phyloP scores from a whole-genome alignment of 1,140 invertebrate genomes.

The Brachystomella parvula region DNA sequence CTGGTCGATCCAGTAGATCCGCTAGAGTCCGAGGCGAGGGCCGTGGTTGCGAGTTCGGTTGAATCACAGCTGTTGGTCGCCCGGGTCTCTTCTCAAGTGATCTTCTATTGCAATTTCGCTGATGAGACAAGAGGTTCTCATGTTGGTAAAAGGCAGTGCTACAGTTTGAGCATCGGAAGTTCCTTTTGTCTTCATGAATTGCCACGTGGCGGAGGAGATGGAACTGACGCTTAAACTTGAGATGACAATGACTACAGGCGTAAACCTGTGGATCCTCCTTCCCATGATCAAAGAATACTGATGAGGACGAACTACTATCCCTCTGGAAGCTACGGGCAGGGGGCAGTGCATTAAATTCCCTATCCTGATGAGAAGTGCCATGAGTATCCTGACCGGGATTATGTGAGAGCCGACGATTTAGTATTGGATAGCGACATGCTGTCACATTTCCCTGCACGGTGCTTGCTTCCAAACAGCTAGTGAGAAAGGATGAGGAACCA shows the following conservation, averaged over 20 bases:
- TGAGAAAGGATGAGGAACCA: background rate
- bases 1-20: background rate
- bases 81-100: background rate
- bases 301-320: too few species aligned
- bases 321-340: too few species aligned
- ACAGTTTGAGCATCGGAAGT: background rate
- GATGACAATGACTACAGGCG: background rate
- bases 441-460: background rate
- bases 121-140: background rate
- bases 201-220: constrained; percentile 2
- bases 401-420: too few species aligned
- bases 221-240: background rate
- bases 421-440: background rate
- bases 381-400: too few species aligned
- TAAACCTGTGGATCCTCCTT: background rate
- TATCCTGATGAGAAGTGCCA: too few species aligned
- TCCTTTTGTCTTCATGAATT: background rate
- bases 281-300: background rate
- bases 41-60: background rate
- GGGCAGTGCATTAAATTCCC: background rate
- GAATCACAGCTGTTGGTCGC: background rate
- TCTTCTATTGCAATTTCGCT: background rate
- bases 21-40: background rate
- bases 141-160: background rate
- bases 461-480: background rate